These are phyloP conservation scores for Lagocephalus sceleratus DNA, from an alignment of 2,797 vertebrate genomes.

Conservation along the genomic window DNA sequence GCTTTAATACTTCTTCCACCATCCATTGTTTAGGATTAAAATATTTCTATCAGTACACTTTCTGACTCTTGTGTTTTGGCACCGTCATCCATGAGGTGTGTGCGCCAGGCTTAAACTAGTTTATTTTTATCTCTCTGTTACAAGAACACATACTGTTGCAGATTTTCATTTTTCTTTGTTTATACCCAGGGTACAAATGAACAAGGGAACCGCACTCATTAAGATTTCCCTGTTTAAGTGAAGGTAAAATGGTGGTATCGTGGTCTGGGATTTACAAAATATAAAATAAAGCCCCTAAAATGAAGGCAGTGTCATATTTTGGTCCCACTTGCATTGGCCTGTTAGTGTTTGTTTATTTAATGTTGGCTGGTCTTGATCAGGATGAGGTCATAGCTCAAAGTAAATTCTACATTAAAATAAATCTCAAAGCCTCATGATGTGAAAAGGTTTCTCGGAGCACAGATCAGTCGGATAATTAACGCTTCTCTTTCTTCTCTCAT, in stretches of 20 bases:
- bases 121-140: background rate
- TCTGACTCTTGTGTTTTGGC: background rate
- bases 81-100: slow-evolving; percentile 8
- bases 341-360: slow-evolving; percentile 1
- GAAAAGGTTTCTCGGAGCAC: background rate
- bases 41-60: background rate
- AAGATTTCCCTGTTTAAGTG: slow-evolving; percentile 69
- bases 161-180: slow-evolving; percentile 41
- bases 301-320: background rate
- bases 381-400: too few species aligned
- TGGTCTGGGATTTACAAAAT: too few species aligned
- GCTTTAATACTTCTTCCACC: background rate
- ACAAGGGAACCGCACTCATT: slow-evolving; percentile 59
- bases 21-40: background rate
- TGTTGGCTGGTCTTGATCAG: background rate
- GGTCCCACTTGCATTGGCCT: background rate
- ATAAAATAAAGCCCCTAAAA: too few species aligned
- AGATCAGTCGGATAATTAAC: slow-evolving; percentile 31
- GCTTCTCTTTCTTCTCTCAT: slow-evolving; percentile 8
- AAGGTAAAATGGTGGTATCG: slow-evolving; percentile 54
- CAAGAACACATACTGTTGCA: slow-evolving; percentile 20
- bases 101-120: slow-evolving; percentile 16
- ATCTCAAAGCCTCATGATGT: too few species aligned
- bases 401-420: too few species aligned
- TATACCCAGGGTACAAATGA: slow-evolving; percentile 70